phyloP scores from a whole-genome alignment of 37 sponge, comb jelly and placozoan species.

The Ianthella basta region DNA sequence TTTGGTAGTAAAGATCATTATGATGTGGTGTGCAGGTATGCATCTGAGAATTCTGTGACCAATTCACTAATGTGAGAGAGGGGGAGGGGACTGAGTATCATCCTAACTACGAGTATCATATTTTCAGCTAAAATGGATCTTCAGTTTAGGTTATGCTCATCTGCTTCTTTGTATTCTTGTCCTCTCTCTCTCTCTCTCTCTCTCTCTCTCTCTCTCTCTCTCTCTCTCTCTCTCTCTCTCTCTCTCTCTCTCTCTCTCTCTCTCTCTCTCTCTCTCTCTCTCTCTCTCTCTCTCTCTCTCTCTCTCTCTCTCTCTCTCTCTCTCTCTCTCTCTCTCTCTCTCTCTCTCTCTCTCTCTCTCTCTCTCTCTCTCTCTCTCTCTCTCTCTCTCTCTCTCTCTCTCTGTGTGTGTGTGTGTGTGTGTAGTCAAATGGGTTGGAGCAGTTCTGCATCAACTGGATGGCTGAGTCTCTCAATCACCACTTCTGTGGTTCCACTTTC shows the following conservation, averaged over 20 bases:
- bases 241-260: slow-evolving; percentile 21
- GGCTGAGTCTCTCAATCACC: slow-evolving; percentile 63
- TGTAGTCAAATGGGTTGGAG: slow-evolving; percentile 70
- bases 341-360: too few relatives aligned
- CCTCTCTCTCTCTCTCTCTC: neutral
- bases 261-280: too few relatives aligned
- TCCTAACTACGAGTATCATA: neutral
- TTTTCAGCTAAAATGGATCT: neutral
- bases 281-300: too few relatives aligned
- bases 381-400: neutral
- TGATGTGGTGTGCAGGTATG: slow-evolving; percentile 20
- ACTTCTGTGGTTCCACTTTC: slow-evolving; percentile 31
- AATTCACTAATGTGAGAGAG: too few relatives aligned
- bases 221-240: slow-evolving; percentile 10
- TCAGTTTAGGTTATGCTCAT: neutral
- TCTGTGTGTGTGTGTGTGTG: neutral
- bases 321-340: too few relatives aligned
- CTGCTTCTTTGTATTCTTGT: neutral
- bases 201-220: neutral
- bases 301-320: too few relatives aligned
- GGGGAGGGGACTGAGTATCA: too few relatives aligned
- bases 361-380: too few relatives aligned
- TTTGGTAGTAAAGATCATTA: too few relatives aligned
- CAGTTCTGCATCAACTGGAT: slow-evolving; percentile 79
- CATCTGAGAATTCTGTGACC: neutral